Base-by-base conservation (phyloP, 2,888 invertebrate genomes). In the Cancer borealis region DNA sequence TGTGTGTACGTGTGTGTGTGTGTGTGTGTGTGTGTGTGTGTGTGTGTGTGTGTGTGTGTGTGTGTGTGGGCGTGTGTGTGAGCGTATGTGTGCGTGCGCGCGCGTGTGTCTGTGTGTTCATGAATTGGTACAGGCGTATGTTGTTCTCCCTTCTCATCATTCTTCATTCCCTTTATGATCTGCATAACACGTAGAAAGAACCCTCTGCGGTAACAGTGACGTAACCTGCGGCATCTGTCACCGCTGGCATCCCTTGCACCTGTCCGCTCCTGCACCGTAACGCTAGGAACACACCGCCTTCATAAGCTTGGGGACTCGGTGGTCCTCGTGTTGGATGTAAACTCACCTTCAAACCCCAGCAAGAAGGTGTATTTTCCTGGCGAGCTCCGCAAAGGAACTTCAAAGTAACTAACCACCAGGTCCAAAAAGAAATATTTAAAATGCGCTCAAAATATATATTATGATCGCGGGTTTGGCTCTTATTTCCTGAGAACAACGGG, bases 1-100 rank as follows among this genome's bases (percentile, higher is more conserved):
- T 73, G 73, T 73, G 73, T 73, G 73, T 73, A n/a, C n/a, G 73
- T 73, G 73, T 73, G n/a, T n/a, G 73, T 73, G 73, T 73, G 73
- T 73, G 88, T 88, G 88, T 88, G 88, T 88, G 88, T 88, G 88
- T 88, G 88, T 88, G 88, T 88, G 88, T 88, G 88, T 88, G 88
- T 88, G 88, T 88, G 88, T 88, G 88, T 88, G 73, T 73, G 73
- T 73, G 73, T 73, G 73, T n/a, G 73, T 73, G 73, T n/a, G 88
- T 88, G 88, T 39, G 88, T 88, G 88, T 3, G n/a, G 0, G 73
- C 3, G 66, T 6, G 66, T 17, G 66, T 66, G 66, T 0, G 66
- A 0, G 66, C 3, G 3, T 49, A 0, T 12, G 6, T 39, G 39
- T 39, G 39, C 39, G 39, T 2, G 39, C 39, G 39, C 12, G 12